Percentiles rank a stretch among this genome's conserved stretches.
Conservation (phyloP, 2,797 vertebrate species). For the Acestrorhynchus altus region DNA sequence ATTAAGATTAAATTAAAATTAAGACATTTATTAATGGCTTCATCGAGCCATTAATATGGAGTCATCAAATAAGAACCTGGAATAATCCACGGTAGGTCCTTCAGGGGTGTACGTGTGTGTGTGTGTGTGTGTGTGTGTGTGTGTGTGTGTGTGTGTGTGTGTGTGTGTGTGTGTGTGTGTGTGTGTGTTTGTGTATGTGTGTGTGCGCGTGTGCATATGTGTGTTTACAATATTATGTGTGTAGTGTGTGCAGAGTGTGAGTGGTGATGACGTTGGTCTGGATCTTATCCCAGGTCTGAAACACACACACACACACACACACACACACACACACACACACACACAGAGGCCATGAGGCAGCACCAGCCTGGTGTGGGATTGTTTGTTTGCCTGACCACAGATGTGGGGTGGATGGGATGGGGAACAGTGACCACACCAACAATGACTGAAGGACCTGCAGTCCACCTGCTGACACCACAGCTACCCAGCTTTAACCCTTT, state of each 20-base stretch:
- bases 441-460: neutral
- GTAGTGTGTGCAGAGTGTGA: slow-evolving; percentile 24
- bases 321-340: neutral
- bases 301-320: neutral
- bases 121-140: slow-evolving; percentile 22
- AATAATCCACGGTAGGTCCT: too few species aligned
- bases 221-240: neutral
- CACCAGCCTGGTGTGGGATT: neutral
- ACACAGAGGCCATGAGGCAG: neutral
- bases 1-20: too few species aligned
- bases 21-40: too few species aligned
- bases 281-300: slow-evolving; percentile 31
- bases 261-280: slow-evolving; percentile 39
- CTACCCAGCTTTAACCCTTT: neutral
- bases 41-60: too few species aligned
- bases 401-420: neutral
- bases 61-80: too few species aligned
- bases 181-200: slow-evolving; percentile 24
- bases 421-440: neutral
- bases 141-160: neutral
- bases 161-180: slow-evolving; percentile 25
- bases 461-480: slow-evolving; percentile 23
- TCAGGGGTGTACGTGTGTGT: too few species aligned
- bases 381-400: slow-evolving; percentile 7
- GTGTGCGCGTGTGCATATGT: neutral